Base-by-base conservation (phyloP, 30 jellyfish, hydroid and myxozoan genomes). In the Aurelia sp. region DNA sequence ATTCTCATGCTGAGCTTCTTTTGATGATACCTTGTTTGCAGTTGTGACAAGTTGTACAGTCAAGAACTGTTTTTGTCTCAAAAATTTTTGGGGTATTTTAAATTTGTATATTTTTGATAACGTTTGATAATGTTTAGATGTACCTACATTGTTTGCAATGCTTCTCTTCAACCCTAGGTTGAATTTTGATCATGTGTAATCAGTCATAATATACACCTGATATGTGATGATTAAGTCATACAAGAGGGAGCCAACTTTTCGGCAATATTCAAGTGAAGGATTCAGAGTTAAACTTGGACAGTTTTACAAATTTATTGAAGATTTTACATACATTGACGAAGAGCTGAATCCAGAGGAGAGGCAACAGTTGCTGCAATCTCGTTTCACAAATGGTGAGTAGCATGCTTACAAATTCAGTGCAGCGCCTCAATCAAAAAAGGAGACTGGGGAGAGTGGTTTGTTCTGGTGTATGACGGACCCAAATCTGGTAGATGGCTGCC, bases 331-430 rank as follows among this genome's bases (percentile, higher is more conserved):
- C 65, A 69, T 89, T 27, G 97, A 89, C 31, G 97, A 89, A 48
- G 97, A 89, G 47, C 72, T 89, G 21, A 89, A 89, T 66, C 97
- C 97, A 18, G 90, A 80, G 47, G 97, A 89, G 62, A 78, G 97
- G 18, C 85, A 73, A 30, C 89, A 89, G 53, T 38, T 89, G 81
- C 67, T 80, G 80, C 92, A 68, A 50, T 80, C 91, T 12, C 80
- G 97, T 18, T 77, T 89, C 44, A 80, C 89, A 33, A 89, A 89
- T 59, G 92, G 97, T 89, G 74, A 88, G 96, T 13, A 11, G 12
- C n/a, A 51, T 75, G 24, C 19, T 27, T 20, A 7, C 10, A 10
- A 30, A 22, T 47, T 65, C 18, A 40, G 55, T 44, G 55, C 15
- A 44, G 9, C 13, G 7, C 33, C 1, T 27, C 33, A 27, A 27